A percentile compares a stretch with the other conserved stretches of the same genome.
Evolutionary conservation across 2,113 vertebrate genomes (phyloP).

Genomic region (Lamprotornis superbus): DNA sequence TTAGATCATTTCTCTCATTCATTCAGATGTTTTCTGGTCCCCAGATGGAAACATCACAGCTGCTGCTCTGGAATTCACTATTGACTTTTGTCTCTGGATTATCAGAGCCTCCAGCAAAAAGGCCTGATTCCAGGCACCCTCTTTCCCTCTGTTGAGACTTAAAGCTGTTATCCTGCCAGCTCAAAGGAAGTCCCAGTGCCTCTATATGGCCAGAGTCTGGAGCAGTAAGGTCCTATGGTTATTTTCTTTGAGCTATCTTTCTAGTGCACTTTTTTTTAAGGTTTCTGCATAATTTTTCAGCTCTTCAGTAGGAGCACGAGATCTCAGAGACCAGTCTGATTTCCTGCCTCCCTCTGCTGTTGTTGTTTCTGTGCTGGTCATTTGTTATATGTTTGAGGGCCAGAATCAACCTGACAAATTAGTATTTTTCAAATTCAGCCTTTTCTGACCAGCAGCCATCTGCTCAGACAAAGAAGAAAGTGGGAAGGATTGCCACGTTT

Average conservation of each 20-base stretch:
- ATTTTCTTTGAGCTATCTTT: background rate
- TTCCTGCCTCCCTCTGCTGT: background rate
- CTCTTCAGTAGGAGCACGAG: background rate
- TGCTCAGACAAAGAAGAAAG: constrained; percentile 37
- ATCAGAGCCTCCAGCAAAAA: constrained; percentile 47
- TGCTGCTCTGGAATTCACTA: constrained; percentile 66
- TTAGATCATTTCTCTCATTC: constrained; percentile 70
- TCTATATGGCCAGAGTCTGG: background rate
- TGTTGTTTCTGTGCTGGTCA: background rate
- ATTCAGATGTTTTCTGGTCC: constrained; percentile 71
- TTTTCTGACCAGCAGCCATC: constrained; percentile 42
- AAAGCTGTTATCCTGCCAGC: background rate
- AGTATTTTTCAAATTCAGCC: background rate
- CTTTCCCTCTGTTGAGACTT: background rate
- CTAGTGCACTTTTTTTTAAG: background rate
- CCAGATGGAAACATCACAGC: constrained; percentile 69
- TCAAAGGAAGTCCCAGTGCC: background rate
- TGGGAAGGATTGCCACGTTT: background rate
- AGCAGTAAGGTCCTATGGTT: background rate
- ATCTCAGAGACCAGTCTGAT: background rate
- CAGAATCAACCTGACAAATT: background rate
- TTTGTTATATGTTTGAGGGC: background rate
- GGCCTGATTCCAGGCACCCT: constrained; percentile 10
- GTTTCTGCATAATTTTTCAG: background rate
- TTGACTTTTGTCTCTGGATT: constrained; percentile 64